Evolutionary conservation across 2,888 invertebrate genomes (phyloP), one percentile per base, ranked within the genome.

Genomic region (Lochmaea capreae): DNA sequence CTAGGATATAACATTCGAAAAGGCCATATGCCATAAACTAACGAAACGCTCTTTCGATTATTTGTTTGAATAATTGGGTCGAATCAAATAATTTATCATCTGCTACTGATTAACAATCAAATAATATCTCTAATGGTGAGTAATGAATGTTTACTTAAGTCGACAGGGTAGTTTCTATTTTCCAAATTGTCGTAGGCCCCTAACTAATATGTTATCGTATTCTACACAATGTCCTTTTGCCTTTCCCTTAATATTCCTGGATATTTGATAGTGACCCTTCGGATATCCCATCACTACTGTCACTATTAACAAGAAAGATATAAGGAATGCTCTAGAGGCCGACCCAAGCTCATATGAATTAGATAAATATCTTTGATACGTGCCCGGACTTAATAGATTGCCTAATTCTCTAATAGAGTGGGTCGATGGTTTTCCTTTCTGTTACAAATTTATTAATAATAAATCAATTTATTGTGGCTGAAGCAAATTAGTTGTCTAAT

Each of bases 321-420:
- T 71, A 65, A 71, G 71, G 71, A 71, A 65, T 57, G n/a, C 71
- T 65, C 71, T 11, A 43, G 71, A 57, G 71, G 16, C 39, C 54
- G 54, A 63, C 43, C 57, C 71, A 52, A 58, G 4, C 58, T 43
- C 58, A 71, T 46, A 71, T 71, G 58, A 65, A 70, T 65, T 43
- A 65, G 71, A 71, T 71, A 58, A 58, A 71, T 71, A 65, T 71
- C 71, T 57, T 65, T 65, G 71, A 71, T 71, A 71, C 65, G 71
- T 71, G 71, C 65, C 8, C 39, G 14, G 58, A 65, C 71, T 65
- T 71, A 71, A 71, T 71, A 71, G 46, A 71, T 71, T 65, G 71
- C 58, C 65, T 65, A 71, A 71, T 71, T 71, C 54, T 71, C 65
- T 71, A 71, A 71, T 71, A 65, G 71, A 71, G 58, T 57, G 65